These are phyloP conservation scores for Prunella himalayana DNA, from an alignment of 2,113 vertebrate species.

Conservation along the genomic window DNA sequence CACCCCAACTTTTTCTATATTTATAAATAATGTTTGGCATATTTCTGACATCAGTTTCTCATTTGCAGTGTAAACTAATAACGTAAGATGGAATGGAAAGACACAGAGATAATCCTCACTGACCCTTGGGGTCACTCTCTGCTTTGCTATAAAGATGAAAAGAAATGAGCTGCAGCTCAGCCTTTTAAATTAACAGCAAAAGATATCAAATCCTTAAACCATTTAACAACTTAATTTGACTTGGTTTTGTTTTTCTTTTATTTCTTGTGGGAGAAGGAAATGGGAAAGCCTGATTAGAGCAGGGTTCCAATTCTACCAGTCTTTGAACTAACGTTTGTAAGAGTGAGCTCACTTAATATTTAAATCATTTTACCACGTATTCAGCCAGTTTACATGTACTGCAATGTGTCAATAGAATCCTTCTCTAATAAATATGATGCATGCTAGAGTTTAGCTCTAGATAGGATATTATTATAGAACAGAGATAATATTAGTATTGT, in stretches of 20 bases:
- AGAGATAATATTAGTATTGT: not conserved
- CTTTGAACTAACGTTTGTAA: slow-evolving; percentile 51
- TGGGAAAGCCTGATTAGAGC: not conserved
- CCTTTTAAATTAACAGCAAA: slow-evolving; percentile 55
- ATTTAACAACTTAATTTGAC: slow-evolving; percentile 65
- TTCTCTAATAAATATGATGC: not conserved
- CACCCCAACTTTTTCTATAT: not conserved
- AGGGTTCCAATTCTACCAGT: not conserved
- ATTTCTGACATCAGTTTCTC: slow-evolving; percentile 43
- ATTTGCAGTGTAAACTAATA: slow-evolving; percentile 42
- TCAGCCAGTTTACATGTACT: not conserved
- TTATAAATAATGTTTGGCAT: slow-evolving; percentile 39
- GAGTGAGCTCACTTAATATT: slow-evolving; percentile 11
- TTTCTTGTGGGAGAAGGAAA: slow-evolving; percentile 22
- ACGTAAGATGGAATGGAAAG: slow-evolving; percentile 34
- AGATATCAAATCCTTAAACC: slow-evolving; percentile 52
- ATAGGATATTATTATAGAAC: not conserved
- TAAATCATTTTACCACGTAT: slow-evolving; percentile 25
- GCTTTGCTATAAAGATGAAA: slow-evolving; percentile 57
- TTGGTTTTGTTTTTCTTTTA: slow-evolving; percentile 50
- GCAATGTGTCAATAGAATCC: not conserved
- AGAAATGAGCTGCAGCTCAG: slow-evolving; percentile 49
- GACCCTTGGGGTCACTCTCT: slow-evolving; percentile 42
- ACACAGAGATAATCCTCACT: slow-evolving; percentile 14
- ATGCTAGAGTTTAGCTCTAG: not conserved